These are phyloP conservation scores for Oxygymnocypris stewartii DNA, from an alignment of 2,113 vertebrate genomes.

Conservation along the genomic window DNA sequence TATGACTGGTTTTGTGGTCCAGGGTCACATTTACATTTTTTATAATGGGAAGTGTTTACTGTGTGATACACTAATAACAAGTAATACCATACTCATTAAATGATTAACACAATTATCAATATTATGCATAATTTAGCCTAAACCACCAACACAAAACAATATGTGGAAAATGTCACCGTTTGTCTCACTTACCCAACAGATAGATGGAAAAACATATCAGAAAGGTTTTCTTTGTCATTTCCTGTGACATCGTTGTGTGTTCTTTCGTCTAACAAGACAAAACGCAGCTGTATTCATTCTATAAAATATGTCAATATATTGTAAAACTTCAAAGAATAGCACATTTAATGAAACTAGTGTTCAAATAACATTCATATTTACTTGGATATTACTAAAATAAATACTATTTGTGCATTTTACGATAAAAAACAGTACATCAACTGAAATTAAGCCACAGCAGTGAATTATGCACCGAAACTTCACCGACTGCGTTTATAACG, in stretches of 20 bases:
- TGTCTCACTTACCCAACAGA: conserved; percentile 42
- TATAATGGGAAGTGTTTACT: neutral
- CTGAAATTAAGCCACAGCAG: neutral
- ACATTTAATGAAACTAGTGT: neutral
- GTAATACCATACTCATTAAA: neutral
- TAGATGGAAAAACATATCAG: conserved; percentile 1
- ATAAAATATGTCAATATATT: neutral
- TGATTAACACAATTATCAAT: neutral
- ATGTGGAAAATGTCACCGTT: neutral
- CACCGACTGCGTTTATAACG: neutral
- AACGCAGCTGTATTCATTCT: neutral
- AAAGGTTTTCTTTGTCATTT: conserved; percentile 44
- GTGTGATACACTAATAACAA: neutral
- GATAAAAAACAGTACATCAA: neutral
- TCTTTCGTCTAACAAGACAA: neutral
- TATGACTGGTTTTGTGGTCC: too few species aligned
- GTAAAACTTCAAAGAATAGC: neutral
- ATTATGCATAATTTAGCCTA: neutral
- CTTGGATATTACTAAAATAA: neutral
- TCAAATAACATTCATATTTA: neutral
- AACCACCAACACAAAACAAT: neutral
- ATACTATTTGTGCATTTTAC: neutral
- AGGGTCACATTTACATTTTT: neutral
- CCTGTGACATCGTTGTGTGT: neutral
- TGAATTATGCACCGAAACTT: neutral